Evolutionary conservation across 2,888 invertebrate species (phyloP), one percentile per base, ranked within the genome.

Genomic region (Andrena camellia): DNA sequence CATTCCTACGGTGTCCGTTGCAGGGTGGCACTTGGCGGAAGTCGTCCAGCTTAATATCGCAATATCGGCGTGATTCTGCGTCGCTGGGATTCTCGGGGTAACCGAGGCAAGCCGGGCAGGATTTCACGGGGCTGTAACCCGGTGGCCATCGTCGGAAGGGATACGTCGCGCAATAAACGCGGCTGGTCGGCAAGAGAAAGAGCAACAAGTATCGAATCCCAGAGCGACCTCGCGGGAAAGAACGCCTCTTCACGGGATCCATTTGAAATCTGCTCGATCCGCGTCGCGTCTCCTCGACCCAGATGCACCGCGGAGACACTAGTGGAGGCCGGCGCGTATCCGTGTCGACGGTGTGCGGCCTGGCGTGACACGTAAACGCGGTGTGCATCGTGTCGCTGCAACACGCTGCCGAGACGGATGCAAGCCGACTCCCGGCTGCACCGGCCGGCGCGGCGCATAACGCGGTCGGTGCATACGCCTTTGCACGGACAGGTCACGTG

Each of bases 401-500:
- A 77, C 81, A 81, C 78, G 70, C 66, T 60, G 85, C 77, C 81
- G 71, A 57, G 57, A 59, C 69, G 84, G 74, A 74, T 78, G 81
- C 72, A 75, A 62, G 78, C 78, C 82, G 82, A 72, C 82, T 72
- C 42, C 31, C 75, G 64, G 57, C 71, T 60, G 57, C 64, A 54
- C 64, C 63, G 68, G 50, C 50, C 20, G 31, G 62, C 77, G 13
- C 71, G 71, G 42, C 78, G 71, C 77, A 85, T 85, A 87, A 78
- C 84, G 60, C 62, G 77, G 77, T 79, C 70, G 69, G 78, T 82
- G 87, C 84, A 86, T 86, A 68, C 76, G 84, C 83, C 83, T 83
- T 83, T 83, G 87, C 76, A 75, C 74, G 42, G 64, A 31, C 78
- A 59, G 77, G 67, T 80, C 83, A 85, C 87, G 85, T 85, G 87